These are phyloP conservation scores for Apamea monoglypha DNA, from an alignment of 2,888 invertebrate species.

Conservation along the genomic window DNA sequence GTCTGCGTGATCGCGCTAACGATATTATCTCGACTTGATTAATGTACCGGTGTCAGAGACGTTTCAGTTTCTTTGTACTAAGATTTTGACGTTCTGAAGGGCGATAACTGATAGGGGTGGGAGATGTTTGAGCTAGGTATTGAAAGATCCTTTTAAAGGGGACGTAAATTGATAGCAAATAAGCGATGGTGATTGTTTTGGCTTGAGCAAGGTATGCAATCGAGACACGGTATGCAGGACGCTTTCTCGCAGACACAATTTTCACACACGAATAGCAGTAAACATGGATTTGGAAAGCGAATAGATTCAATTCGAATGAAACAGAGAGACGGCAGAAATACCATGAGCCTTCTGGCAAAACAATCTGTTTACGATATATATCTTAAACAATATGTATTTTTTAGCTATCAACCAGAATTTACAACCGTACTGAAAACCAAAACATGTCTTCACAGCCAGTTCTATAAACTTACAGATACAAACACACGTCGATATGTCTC, in stretches of 20 bases:
- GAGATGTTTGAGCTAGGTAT: neutral
- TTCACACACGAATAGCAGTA: constrained; percentile 39
- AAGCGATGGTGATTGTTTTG: constrained; percentile 15
- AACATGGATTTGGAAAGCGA: constrained; percentile 22
- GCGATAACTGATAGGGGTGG: neutral
- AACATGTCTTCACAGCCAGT: constrained; percentile 30
- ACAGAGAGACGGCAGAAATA: constrained; percentile 6
- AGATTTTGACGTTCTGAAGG: constrained; percentile 7
- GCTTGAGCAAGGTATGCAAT: constrained; percentile 5
- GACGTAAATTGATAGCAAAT: neutral
- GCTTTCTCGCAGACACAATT: constrained; percentile 32
- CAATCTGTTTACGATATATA: constrained; percentile 39
- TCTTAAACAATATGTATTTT: constrained; percentile 21
- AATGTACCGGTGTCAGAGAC: constrained; percentile 37
- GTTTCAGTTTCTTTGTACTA: constrained; percentile 26
- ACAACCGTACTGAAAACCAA: constrained; percentile 8
- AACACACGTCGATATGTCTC: constrained; percentile 41
- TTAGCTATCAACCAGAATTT: constrained; percentile 30
- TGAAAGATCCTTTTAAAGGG: constrained; percentile 1
- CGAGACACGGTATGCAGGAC: constrained; percentile 9
- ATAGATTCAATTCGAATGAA: neutral
- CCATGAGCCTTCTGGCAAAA: neutral
- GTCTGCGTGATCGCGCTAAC: constrained; percentile 53
- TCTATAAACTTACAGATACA: constrained; percentile 41
- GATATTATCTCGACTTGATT: constrained; percentile 55